Conservation (phyloP, 2,113 vertebrate genomes). For the Morone chrysops region DNA sequence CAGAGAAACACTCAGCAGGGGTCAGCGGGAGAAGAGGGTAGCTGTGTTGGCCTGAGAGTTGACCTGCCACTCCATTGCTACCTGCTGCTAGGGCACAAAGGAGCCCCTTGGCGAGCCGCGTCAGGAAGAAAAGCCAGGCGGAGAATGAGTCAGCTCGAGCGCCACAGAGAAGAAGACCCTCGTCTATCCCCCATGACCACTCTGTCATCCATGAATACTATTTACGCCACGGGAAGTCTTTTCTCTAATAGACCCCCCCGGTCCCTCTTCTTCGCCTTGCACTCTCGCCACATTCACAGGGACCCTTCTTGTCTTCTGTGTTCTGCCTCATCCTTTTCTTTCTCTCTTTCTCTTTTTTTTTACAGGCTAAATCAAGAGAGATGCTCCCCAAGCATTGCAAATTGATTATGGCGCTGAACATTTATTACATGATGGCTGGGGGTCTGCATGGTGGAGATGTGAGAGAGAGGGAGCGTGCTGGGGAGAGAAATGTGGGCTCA, state of each 20-base stretch:
- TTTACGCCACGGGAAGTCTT: conserved; percentile 82
- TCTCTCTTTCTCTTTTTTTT: conserved; percentile 64
- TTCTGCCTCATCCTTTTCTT: conserved; percentile 72
- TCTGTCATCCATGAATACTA: conserved; percentile 86
- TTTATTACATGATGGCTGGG: conserved; percentile 85
- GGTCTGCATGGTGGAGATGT: conserved; percentile 69
- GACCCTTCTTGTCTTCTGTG: conserved; percentile 68
- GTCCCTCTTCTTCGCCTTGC: conserved; percentile 50
- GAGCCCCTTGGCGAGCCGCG: conserved; percentile 69
- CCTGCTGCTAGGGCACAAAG: conserved; percentile 85
- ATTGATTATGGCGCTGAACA: conserved; percentile 86
- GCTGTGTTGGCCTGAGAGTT: conserved; percentile 75
- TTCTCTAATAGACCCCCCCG: conserved; percentile 77
- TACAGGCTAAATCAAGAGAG: conserved; percentile 79
- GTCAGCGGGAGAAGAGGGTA: conserved; percentile 71
- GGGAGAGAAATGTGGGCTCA: conserved; percentile 64
- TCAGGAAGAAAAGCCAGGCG: conserved; percentile 79
- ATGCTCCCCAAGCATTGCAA: conserved; percentile 85
- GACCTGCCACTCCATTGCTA: conserved; percentile 85
- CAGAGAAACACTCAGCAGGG: conserved; percentile 76
- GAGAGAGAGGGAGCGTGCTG: conserved; percentile 67
- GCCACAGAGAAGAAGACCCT: conserved; percentile 74
- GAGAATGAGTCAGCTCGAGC: conserved; percentile 83
- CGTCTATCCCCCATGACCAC: conserved; percentile 81
- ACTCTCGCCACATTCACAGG: conserved; percentile 68